phyloP scores from a whole-genome alignment of 2,113 vertebrate species.

The Paralichthys olivaceus region DNA sequence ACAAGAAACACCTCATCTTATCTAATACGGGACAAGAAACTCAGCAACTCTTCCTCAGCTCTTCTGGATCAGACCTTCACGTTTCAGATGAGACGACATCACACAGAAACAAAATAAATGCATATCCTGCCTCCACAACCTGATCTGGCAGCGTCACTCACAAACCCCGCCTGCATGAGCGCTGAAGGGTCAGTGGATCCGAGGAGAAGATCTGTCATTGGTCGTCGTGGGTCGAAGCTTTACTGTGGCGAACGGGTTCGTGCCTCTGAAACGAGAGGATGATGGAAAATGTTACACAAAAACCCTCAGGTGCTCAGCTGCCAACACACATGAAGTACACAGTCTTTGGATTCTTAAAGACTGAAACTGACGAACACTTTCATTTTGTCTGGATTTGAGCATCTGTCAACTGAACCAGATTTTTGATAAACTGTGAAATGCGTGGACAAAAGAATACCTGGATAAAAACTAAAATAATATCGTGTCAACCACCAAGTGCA shows the following conservation, averaged over 20 bases:
- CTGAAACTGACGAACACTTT: conserved; percentile 3
- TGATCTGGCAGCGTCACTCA: conserved; percentile 16
- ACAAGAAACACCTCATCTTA: neutral
- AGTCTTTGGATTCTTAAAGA: neutral
- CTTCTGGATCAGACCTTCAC: conserved; percentile 4
- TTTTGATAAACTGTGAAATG: too few relatives aligned
- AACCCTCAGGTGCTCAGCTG: neutral
- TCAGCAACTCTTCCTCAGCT: neutral
- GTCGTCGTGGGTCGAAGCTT: conserved; percentile 91
- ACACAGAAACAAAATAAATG: conserved; percentile 17
- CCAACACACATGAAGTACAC: conserved; percentile 14
- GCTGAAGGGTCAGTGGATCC: conserved; percentile 75
- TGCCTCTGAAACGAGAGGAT: conserved; percentile 82
- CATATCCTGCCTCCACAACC: neutral
- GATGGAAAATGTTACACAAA: conserved; percentile 59
- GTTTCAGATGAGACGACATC: conserved; percentile 11
- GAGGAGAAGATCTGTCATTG: conserved; percentile 89
- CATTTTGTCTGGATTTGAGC: too few relatives aligned
- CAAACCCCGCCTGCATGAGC: conserved; percentile 6
- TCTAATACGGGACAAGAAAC: conserved; percentile 28
- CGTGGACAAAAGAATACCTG: too few relatives aligned
- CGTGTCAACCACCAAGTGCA: neutral
- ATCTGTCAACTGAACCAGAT: neutral
- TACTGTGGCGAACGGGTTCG: conserved; percentile 92
- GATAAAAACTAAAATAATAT: neutral